Evolutionary conservation across 2,113 vertebrate genomes (phyloP), one percentile per base, ranked within the genome.

Genomic region (Bubo blakistoni): DNA sequence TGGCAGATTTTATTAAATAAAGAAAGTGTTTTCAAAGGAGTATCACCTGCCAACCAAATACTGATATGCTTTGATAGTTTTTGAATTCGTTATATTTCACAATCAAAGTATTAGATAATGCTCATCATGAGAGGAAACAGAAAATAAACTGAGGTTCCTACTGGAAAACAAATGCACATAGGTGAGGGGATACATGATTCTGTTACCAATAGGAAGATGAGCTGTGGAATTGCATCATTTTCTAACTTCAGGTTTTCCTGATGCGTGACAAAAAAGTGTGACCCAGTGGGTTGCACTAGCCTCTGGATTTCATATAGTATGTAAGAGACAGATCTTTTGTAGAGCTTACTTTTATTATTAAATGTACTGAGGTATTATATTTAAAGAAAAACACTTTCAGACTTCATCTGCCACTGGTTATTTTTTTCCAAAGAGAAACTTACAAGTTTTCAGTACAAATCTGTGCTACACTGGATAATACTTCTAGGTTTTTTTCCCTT

Each of bases 231-330:
- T 86, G 79, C 94, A 90, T 97, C 97, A 95, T 98, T 99, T 98
- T 98, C 97, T 98, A 97, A 98, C 98, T 99, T 99, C 97, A 98
- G 98, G 98, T 99, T 98, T 99, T 99, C 98, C 98, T 98, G 97
- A 98, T 98, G 98, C 49, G 81, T 98, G 98, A 99, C 98, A 98
- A 98, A 96, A 92, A 94, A 91, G 93, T 97, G 98, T 97, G 89
- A 98, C 98, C 97, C 97, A 84, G 59, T 91, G 97, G 79, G 98
- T 98, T 98, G 96, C 98, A 97, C 97, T 97, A 95, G 98, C 97
- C 97, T 98, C 98, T 98, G 95, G 97, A 89, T 98, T 99, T 99
- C 99, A 98, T 98, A 98, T 98, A 91, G 98, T 98, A 98, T 98
- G 98, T 98, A 98, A 98, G 98, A 98, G 97, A 97, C 96, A 97